Evolutionary conservation across 53 echinoderm and acorn worm genomes (phyloP), one percentile per base, ranked within the genome.

Genomic region (Echinarachnius parma): DNA sequence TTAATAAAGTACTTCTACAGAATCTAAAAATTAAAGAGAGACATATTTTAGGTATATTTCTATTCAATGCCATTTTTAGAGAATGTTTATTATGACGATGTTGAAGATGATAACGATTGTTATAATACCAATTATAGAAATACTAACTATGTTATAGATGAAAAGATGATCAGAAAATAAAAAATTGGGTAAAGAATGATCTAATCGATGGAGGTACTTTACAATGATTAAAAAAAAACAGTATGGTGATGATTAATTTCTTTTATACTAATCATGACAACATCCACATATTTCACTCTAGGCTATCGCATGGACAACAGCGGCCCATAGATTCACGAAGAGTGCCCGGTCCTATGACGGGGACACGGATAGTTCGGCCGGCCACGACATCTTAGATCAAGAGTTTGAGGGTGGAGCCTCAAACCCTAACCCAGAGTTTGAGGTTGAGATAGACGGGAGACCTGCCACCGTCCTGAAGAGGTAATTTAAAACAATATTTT

Each of bases 291-390:
- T 57, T 29, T 62, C 9, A 16, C 8, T 64, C 14, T 34, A 93
- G 91, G 96, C 96, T 0, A 69, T 95, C 15, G 96, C 96, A 5
- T 95, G 96, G 96, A 95, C 96, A 14, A 95, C 96, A 18, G 96
- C 96, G 35, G 96, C 96, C 28, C 96, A 95, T 34, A 80, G 96
- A 9, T 95, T 95, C 67, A 91, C 87, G 32, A 91, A 87, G 75
- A 85, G 84, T 1, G 79, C 96, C 36, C 53, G 64, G n/a, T 87
- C 78, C 5, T 95, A 81, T 48, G 94, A 90, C 11, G 64, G 63
- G 31, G 34, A 74, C 18, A 87, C 83, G 4, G 94, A 90, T 42
- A 79, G 64, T 16, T 77, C 78, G 0, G 74, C 75, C 19, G 75
- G 64, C 2, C 60, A 62, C 15, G 80, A 75, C 21, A 84, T 75